Conservation (phyloP, 2,113 vertebrate species). For the Mus pahari region DNA sequence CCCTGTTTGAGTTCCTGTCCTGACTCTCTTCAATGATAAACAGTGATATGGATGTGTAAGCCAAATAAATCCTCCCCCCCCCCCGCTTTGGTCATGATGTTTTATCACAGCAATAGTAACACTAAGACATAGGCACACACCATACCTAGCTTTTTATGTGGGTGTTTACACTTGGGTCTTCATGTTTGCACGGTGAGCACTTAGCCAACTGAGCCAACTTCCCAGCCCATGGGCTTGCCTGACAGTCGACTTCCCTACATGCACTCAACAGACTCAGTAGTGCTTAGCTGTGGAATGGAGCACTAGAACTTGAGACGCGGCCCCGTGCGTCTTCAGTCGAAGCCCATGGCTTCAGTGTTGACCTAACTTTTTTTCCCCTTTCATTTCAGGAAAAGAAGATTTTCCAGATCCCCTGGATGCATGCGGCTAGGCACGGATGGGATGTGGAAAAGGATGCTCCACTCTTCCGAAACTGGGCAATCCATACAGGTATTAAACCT, state of each 20-base stretch:
- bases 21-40: not conserved
- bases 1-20: not conserved
- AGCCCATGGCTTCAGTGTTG: not conserved
- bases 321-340: not conserved
- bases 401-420: conserved; percentile 96
- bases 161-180: not conserved
- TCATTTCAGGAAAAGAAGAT: conserved; percentile 92
- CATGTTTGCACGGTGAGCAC: too few species aligned
- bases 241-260: not conserved
- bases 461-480: conserved; percentile 94
- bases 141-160: not conserved
- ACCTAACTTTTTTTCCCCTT: not conserved
- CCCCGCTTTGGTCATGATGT: not conserved
- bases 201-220: not conserved
- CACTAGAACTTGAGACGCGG: not conserved
- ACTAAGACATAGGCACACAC: not conserved
- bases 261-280: not conserved
- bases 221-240: not conserved
- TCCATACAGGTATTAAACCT: conserved; percentile 91
- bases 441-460: conserved; percentile 95
- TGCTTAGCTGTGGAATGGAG: not conserved
- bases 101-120: not conserved
- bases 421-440: conserved; percentile 93
- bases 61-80: not conserved
- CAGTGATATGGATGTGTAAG: not conserved